phyloP scores from a whole-genome alignment of 2,888 invertebrate species.

The Crepidodera aurea region DNA sequence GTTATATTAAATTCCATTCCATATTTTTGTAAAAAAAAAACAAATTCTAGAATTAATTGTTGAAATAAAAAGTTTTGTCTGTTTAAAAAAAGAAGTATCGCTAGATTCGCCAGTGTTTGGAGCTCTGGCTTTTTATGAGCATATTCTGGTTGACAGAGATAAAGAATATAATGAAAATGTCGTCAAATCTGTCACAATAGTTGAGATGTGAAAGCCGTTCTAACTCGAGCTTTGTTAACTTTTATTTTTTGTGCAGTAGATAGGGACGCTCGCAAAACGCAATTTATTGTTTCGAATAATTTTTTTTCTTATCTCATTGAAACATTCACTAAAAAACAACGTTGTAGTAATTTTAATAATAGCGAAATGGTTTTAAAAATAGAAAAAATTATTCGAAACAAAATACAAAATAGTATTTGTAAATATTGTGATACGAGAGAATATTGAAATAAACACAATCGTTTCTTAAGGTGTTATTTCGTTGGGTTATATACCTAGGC shows the following conservation, averaged over 20 bases:
- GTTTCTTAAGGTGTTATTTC: no score
- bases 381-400: no score
- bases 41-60: no score
- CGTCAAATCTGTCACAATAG: constrained; percentile 27
- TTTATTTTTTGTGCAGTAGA: constrained; percentile 1
- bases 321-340: background rate
- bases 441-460: no score
- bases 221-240: constrained; percentile 9
- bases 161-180: constrained; percentile 37
- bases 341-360: no score
- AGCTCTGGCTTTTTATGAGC: constrained; percentile 10
- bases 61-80: background rate
- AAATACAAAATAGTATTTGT: no score
- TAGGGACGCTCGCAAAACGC: background rate
- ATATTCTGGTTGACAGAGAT: constrained; percentile 34
- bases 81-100: background rate
- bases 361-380: no score
- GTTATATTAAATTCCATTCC: no score
- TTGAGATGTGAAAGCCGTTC: constrained; percentile 1
- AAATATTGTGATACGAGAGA: no score
- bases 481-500: no score
- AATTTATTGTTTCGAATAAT: constrained; percentile 1
- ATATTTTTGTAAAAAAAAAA: no score
- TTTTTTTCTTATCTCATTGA: constrained; percentile 2
- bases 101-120: background rate